Conservation (phyloP, 2,888 invertebrate species). For the Noctua janthina region DNA sequence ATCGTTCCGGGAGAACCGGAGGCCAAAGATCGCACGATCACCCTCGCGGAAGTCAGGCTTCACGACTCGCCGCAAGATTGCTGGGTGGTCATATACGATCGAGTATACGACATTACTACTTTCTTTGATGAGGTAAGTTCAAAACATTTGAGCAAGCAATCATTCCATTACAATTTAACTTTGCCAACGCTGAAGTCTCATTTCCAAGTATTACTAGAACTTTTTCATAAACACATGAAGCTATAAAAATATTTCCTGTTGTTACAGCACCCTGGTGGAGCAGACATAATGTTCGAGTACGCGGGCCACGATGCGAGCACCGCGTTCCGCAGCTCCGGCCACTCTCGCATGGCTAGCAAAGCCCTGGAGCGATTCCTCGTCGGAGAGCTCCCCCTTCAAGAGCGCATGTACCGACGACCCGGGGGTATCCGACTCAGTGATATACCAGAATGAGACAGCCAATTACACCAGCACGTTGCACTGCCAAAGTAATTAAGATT, state of each 20-base stretch:
- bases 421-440: conserved; percentile 91
- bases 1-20: conserved; percentile 80
- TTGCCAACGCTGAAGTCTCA: not conserved
- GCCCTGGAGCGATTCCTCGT: conserved; percentile 93
- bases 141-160: not conserved
- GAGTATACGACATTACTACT: conserved; percentile 95
- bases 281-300: conserved; percentile 95
- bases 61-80: conserved; percentile 94
- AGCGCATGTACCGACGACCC: conserved; percentile 93
- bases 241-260: conserved; percentile 61
- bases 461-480: conserved; percentile 31
- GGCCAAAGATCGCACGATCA: conserved; percentile 88
- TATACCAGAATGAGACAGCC: conserved; percentile 87
- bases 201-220: too few species aligned
- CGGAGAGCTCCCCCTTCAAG: conserved; percentile 93
- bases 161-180: not conserved
- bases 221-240: not conserved
- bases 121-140: conserved; percentile 92
- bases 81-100: conserved; percentile 96
- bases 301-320: conserved; percentile 96
- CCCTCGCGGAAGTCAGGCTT: conserved; percentile 93
- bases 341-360: conserved; percentile 92
- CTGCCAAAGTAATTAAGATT: conserved; percentile 33
- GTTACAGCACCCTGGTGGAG: conserved; percentile 95
- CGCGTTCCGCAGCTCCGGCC: conserved; percentile 95